Evolutionary conservation across 2,797 vertebrate genomes (phyloP).

Genomic region (Gallinago stenura): DNA sequence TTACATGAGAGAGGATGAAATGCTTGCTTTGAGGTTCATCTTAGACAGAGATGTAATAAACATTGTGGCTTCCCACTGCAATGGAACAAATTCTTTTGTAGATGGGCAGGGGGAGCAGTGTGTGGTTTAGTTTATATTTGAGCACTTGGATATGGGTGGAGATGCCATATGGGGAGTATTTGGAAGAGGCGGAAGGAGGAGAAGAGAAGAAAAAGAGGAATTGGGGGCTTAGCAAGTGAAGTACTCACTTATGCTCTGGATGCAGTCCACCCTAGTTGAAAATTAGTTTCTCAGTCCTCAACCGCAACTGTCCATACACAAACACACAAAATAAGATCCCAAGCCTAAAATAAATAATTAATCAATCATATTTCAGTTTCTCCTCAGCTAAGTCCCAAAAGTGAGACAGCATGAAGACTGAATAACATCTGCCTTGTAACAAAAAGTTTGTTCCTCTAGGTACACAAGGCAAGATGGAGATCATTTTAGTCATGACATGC

Average conservation of each 20-base stretch:
- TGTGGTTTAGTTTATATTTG: conserved; percentile 7
- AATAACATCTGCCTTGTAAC: conserved; percentile 18
- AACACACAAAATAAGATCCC: neutral
- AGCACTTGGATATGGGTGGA: neutral
- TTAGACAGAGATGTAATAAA: conserved; percentile 79
- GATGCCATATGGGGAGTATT: neutral
- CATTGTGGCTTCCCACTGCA: conserved; percentile 72
- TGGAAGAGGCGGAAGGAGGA: neutral
- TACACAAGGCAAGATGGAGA: conserved; percentile 2
- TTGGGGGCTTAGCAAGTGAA: conserved; percentile 19
- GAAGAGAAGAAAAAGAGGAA: neutral
- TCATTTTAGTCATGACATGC: conserved; percentile 4
- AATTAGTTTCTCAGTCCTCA: conserved; percentile 44
- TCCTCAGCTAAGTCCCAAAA: neutral
- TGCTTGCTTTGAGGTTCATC: conserved; percentile 79
- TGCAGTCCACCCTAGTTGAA: conserved; percentile 21
- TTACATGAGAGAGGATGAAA: conserved; percentile 79
- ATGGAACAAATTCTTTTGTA: conserved; percentile 66
- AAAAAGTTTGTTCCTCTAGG: conserved; percentile 44
- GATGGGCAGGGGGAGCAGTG: neutral
- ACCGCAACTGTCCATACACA: neutral
- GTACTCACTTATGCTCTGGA: conserved; percentile 18
- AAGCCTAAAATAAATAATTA: neutral
- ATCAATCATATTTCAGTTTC: neutral
- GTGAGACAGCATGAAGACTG: conserved; percentile 8